Evolutionary conservation across 2,113 vertebrate genomes (phyloP), one percentile per base, ranked within the genome.

Genomic region (Antigone vipio): DNA sequence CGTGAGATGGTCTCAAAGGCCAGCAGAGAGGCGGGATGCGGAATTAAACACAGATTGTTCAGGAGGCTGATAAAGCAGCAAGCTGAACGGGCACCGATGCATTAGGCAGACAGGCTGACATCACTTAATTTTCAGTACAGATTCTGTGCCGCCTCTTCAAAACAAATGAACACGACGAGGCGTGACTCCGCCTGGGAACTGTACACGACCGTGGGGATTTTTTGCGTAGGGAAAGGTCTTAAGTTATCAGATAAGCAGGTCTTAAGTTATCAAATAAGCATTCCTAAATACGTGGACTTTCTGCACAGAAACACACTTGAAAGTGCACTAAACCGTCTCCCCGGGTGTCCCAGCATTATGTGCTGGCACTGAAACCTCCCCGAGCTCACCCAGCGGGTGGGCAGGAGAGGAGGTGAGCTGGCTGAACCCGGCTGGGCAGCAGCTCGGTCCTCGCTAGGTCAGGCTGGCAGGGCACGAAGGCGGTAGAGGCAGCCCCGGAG

Each of bases 191-290:
- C 35, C 71, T 24, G 29, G 52, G 52, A 92, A 73, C n/a, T 5
- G 20, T 8, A 66, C 30, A 11, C 0, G 0, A 13, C 47, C 7
- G 0, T 4, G 35, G 58, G 49, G 26, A 30, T 34, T 83, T 15
- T 32, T 17, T 34, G 30, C 0, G 0, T 12, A 15, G 5, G 38
- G 49, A 74, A 78, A 78, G 35, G 60, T 19, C 35, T 12, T 12
- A 3, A 38, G 32, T 35, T 58, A 67, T 24, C 66, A 59, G 8
- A 66, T 14, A 38, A 79, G 26, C 53, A 78, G 35, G 60, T 19
- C 35, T 12, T 12, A 3, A 38, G 32, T 35, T 58, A 67, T 24
- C 66, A 59, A 9, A 66, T 14, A 38, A 79, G 26, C 53, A 45
- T 35, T 42, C 76, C 84, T 34, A 47, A 58, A 52, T 18, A 15